Evolutionary conservation across 2,797 vertebrate genomes (phyloP).

Genomic region (Epinephelus awoara): DNA sequence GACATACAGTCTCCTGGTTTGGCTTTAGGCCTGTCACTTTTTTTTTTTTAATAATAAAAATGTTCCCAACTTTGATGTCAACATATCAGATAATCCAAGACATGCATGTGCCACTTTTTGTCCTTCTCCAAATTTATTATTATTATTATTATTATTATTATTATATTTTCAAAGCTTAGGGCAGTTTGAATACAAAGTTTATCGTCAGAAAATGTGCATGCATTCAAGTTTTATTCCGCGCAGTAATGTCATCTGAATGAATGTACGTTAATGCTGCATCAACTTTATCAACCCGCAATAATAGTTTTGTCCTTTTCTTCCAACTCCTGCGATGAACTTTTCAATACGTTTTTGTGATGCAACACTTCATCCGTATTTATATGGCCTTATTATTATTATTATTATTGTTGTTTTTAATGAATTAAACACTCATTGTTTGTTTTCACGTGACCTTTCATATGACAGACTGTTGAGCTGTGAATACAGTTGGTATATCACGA

Average conservation of each 20-base stretch:
- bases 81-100: constrained; percentile 61
- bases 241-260: constrained; percentile 75
- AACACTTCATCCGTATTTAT: constrained; percentile 63
- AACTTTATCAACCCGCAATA: constrained; percentile 31
- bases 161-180: not conserved
- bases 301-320: constrained; percentile 5
- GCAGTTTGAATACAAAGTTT: constrained; percentile 3
- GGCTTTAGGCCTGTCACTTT: constrained; percentile 33
- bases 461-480: constrained; percentile 68
- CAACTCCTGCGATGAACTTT: not conserved
- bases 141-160: constrained; percentile 39
- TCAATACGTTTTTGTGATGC: constrained; percentile 32
- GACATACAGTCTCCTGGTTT: constrained; percentile 10
- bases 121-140: constrained; percentile 29
- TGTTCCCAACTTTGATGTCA: constrained; percentile 37
- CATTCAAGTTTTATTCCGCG: constrained; percentile 59
- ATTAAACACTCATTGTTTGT: constrained; percentile 23
- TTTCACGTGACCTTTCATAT: constrained; percentile 66
- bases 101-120: constrained; percentile 82
- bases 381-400: constrained; percentile 65
- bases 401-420: constrained; percentile 11
- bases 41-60: constrained; percentile 27
- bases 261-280: constrained; percentile 71
- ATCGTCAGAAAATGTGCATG: constrained; percentile 59
- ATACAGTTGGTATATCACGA: constrained; percentile 55